A percentile compares a stretch with the other conserved stretches of the same genome.
Conservation (phyloP, 2,888 invertebrate genomes). For the Tetragonula carbonaria region DNA sequence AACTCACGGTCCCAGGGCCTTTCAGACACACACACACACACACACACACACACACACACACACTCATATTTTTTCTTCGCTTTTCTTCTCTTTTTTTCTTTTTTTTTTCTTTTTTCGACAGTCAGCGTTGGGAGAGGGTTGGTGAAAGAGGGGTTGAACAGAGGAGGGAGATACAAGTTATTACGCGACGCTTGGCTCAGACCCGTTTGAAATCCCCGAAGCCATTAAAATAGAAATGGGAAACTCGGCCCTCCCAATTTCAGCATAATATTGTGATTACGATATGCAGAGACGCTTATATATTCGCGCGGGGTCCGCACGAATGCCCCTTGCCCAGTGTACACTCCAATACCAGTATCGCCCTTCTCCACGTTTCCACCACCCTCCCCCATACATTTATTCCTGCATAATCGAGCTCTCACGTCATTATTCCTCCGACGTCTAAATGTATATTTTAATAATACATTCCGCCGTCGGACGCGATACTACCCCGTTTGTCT, state of each 20-base stretch:
- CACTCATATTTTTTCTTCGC: slow-evolving; percentile 26
- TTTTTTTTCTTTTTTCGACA: slow-evolving; percentile 46
- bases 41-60: no score
- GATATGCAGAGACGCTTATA: slow-evolving; percentile 75
- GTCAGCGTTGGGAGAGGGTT: slow-evolving; percentile 12
- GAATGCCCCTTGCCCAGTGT: slow-evolving; percentile 74
- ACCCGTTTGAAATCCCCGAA: slow-evolving; percentile 79
- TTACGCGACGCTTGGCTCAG: slow-evolving; percentile 74
- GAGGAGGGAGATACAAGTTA: slow-evolving; percentile 68
- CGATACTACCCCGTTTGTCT: slow-evolving; percentile 27
- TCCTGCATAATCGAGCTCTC: slow-evolving; percentile 78
- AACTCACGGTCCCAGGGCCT: slow-evolving; percentile 60
- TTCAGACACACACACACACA: slow-evolving; percentile 44
- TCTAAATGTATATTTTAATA: slow-evolving; percentile 75
- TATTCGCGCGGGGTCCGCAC: slow-evolving; percentile 69
- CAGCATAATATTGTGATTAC: slow-evolving; percentile 83
- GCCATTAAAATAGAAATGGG: slow-evolving; percentile 82
- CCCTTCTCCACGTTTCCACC: slow-evolving; percentile 68
- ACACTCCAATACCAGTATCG: slow-evolving; percentile 74
- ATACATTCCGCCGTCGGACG: slow-evolving; percentile 42
- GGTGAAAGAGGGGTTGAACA: slow-evolving; percentile 5
- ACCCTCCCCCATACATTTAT: slow-evolving; percentile 78
- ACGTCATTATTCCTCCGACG: slow-evolving; percentile 70
- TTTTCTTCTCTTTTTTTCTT: slow-evolving; percentile 1
- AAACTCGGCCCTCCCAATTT: slow-evolving; percentile 81